Conservation (phyloP, 1,140 invertebrate species). For the Homalodisca vitripennis region DNA sequence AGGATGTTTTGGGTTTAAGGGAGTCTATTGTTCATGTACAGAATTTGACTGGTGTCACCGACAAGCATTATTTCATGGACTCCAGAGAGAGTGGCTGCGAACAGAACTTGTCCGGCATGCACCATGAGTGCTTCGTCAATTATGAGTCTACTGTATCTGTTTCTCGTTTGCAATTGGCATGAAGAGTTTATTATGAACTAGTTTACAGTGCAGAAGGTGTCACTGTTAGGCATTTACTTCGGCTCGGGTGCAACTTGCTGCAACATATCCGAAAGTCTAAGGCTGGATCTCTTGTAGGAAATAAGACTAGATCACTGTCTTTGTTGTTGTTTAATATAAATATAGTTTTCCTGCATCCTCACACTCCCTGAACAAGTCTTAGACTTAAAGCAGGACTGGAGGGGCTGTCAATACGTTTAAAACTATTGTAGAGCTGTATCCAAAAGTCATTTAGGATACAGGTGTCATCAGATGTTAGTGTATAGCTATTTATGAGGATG, state of each 20-base stretch:
- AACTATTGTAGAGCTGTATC: background rate
- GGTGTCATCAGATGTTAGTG: background rate
- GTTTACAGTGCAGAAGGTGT: background rate
- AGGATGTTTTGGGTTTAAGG: no score
- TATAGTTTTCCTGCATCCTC: background rate
- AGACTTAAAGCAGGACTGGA: background rate
- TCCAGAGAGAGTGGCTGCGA: background rate
- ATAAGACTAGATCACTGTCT: background rate
- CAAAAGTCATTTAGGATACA: background rate
- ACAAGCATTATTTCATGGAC: background rate
- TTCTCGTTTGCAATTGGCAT: background rate
- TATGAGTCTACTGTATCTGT: background rate
- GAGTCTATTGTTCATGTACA: background rate
- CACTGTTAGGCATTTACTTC: background rate
- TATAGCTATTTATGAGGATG: no score
- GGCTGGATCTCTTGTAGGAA: background rate
- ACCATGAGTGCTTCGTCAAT: constrained; percentile 1
- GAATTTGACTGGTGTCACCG: background rate
- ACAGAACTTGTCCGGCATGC: background rate
- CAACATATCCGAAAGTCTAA: background rate
- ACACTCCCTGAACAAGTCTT: background rate
- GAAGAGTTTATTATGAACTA: background rate
- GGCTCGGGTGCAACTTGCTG: background rate
- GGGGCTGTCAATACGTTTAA: background rate
- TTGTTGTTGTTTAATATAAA: background rate